These are phyloP conservation scores for Drosophila novamexicana DNA, from an alignment of 1,140 invertebrate genomes.

Conservation along the genomic window DNA sequence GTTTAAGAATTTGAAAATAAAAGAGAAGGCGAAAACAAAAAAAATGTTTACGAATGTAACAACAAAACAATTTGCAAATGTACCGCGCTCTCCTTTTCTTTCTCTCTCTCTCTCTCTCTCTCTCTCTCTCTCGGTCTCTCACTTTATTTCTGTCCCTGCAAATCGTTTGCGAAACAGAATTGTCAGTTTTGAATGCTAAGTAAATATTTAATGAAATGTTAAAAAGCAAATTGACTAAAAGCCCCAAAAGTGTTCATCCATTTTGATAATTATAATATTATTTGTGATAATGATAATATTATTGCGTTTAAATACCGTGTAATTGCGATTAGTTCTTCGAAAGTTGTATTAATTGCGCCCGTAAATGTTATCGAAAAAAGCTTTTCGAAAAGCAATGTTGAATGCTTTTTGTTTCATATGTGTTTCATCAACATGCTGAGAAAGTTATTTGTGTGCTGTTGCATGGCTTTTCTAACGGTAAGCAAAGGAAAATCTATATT, in stretches of 20 bases:
- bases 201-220: neutral
- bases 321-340: neutral
- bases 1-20: no score
- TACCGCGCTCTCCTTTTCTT: neutral
- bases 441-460: neutral
- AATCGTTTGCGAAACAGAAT: neutral
- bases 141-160: no score
- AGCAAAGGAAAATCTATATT: neutral
- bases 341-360: neutral
- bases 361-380: neutral
- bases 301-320: slow-evolving; percentile 1
- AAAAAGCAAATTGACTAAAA: neutral
- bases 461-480: slow-evolving; percentile 11
- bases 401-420: neutral
- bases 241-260: neutral
- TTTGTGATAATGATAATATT: neutral
- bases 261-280: neutral
- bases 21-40: no score
- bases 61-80: no score
- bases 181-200: neutral
- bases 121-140: no score
- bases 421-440: neutral
- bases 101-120: no score
- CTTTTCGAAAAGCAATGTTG: neutral
- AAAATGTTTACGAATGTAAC: no score